A percentile compares a stretch with the other conserved stretches of the same genome.
phyloP scores from a whole-genome alignment of 2,797 vertebrate genomes.

The Acrossocheilus fasciatus region DNA sequence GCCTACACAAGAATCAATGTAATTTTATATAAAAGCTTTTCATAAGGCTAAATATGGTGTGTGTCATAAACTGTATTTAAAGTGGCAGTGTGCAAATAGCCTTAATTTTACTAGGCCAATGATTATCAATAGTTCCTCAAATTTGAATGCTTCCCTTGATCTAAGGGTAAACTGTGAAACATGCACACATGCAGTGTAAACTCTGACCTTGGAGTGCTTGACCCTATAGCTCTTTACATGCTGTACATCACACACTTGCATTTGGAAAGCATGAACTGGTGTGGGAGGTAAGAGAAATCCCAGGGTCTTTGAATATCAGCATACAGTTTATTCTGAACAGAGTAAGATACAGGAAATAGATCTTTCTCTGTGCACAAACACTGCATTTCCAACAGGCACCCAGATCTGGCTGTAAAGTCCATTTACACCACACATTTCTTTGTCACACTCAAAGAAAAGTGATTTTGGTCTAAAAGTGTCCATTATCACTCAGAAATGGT shows the following conservation, averaged over 20 bases:
- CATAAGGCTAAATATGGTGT: background rate
- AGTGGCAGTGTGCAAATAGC: background rate
- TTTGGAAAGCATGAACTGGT: background rate
- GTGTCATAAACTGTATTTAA: background rate
- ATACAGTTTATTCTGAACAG: slow-evolving; percentile 66
- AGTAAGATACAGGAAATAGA: slow-evolving; percentile 63
- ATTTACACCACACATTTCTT: slow-evolving; percentile 73
- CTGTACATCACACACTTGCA: background rate
- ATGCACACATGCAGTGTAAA: background rate
- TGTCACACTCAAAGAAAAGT: slow-evolving; percentile 62
- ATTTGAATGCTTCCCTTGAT: background rate
- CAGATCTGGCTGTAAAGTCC: slow-evolving; percentile 55
- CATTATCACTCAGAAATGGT: slow-evolving; percentile 56
- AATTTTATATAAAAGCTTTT: too few species aligned
- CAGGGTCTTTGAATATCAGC: slow-evolving; percentile 60
- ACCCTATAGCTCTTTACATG: background rate
- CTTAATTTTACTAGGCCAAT: background rate
- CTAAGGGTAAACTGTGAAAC: background rate
- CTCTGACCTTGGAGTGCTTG: background rate
- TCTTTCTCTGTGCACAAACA: slow-evolving; percentile 66
- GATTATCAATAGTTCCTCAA: background rate
- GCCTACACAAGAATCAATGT: background rate
- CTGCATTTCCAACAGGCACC: slow-evolving; percentile 61
- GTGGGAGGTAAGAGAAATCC: slow-evolving; percentile 53
- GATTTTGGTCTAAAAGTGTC: slow-evolving; percentile 62